Conservation (phyloP, 2,888 invertebrate species). For the Melitaea athalia region DNA sequence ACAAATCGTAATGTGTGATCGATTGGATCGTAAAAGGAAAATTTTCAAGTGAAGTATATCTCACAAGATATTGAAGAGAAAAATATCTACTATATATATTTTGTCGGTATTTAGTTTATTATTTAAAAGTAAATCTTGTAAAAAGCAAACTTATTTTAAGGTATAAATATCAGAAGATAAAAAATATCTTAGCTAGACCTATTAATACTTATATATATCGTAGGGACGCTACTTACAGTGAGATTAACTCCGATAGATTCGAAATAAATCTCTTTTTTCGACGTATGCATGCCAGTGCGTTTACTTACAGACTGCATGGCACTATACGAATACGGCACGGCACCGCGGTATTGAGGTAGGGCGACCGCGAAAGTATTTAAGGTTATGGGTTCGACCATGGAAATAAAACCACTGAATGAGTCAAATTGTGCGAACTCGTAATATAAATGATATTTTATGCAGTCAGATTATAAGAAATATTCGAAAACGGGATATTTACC, state of each 20-base stretch:
- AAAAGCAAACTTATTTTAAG: too few relatives aligned
- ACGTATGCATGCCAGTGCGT: slow-evolving; percentile 47
- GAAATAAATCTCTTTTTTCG: slow-evolving; percentile 45
- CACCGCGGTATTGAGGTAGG: neutral
- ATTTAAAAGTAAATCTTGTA: too few relatives aligned
- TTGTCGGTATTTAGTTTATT: too few relatives aligned
- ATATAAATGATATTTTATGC: neutral
- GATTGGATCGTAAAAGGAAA: too few relatives aligned
- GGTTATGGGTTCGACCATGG: slow-evolving; percentile 20
- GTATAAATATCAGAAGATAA: too few relatives aligned
- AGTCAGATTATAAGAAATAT: too few relatives aligned
- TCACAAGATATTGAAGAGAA: too few relatives aligned
- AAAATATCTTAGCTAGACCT: too few relatives aligned
- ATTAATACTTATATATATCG: neutral
- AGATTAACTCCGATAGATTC: slow-evolving; percentile 50
- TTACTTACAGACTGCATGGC: slow-evolving; percentile 30
- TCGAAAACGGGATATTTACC: too few relatives aligned
- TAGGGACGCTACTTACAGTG: slow-evolving; percentile 50
- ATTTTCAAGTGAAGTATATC: too few relatives aligned
- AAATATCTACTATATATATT: too few relatives aligned
- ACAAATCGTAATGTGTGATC: too few relatives aligned
- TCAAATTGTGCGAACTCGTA: neutral
- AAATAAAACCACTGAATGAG: slow-evolving; percentile 24
- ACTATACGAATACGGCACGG: neutral
- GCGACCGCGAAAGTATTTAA: slow-evolving; percentile 15